Conservation (phyloP, 2,797 vertebrate species). For the Manis javanica region DNA sequence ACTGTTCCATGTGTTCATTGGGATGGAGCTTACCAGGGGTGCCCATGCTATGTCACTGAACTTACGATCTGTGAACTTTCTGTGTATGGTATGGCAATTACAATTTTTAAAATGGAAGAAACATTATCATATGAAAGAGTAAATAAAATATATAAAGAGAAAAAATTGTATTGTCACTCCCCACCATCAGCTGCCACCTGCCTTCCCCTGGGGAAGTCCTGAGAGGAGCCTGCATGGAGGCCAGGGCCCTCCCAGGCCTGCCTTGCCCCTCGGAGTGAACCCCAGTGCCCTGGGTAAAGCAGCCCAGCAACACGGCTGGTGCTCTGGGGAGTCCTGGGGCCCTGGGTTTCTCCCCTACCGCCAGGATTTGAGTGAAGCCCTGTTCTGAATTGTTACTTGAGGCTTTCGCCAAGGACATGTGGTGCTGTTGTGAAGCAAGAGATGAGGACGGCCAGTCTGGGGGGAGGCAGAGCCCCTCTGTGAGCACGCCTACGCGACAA, state of each 20-base stretch:
- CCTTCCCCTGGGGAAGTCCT: background rate
- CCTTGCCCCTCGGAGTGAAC: background rate
- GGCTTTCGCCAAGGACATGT: background rate
- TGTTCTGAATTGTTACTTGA: background rate
- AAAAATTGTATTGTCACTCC: background rate
- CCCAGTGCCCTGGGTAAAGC: background rate
- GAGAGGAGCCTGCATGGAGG: background rate
- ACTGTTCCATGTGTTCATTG: background rate
- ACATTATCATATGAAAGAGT: background rate
- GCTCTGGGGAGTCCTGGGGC: background rate
- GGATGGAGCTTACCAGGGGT: background rate
- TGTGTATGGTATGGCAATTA: background rate
- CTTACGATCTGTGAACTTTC: background rate
- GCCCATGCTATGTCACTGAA: background rate
- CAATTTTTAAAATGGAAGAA: background rate
- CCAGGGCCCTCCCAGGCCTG: background rate
- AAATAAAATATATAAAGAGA: background rate
- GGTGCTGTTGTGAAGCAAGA: background rate
- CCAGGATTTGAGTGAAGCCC: background rate
- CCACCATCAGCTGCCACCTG: background rate
- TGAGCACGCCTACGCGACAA: background rate
- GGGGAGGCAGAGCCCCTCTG: background rate
- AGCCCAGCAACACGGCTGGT: background rate
- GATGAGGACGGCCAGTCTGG: background rate
- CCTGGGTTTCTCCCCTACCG: background rate